These are phyloP conservation scores for Saxidomus purpurata DNA, from an alignment of 1,140 invertebrate species.

Conservation along the genomic window DNA sequence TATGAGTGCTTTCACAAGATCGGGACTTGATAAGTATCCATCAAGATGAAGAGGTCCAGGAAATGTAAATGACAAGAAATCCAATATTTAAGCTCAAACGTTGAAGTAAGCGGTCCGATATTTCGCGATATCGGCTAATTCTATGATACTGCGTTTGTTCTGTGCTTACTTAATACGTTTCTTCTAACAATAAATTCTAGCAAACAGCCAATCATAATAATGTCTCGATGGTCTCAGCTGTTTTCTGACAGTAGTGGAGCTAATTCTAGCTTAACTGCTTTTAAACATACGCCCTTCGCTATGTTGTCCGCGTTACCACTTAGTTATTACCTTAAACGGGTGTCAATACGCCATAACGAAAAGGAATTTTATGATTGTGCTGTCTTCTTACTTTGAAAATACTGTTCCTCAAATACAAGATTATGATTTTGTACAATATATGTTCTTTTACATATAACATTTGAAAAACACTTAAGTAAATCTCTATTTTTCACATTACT, in stretches of 20 bases:
- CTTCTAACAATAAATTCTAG: not conserved
- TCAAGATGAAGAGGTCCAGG: not conserved
- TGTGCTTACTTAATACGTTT: not conserved
- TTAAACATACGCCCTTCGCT: not conserved
- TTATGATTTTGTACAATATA: too few species aligned
- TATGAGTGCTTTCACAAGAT: not conserved
- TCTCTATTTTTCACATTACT: too few species aligned
- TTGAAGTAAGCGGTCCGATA: too few species aligned
- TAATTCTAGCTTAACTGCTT: not conserved
- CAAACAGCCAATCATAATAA: not conserved
- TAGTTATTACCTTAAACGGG: too few species aligned
- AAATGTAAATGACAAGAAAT: slow-evolving; percentile 7
- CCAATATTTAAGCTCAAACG: not conserved
- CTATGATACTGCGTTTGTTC: not conserved
- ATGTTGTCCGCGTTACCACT: not conserved
- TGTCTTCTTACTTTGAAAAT: too few species aligned
- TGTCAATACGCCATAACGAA: too few species aligned
- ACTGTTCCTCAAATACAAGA: too few species aligned
- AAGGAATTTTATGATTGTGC: too few species aligned
- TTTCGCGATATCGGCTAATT: not conserved
- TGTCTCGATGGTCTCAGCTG: not conserved
- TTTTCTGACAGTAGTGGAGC: not conserved
- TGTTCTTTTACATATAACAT: too few species aligned
- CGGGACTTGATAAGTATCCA: not conserved
- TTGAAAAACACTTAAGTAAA: too few species aligned